phyloP scores from a whole-genome alignment of 2,888 invertebrate species.

The Eristalis pertinax region DNA sequence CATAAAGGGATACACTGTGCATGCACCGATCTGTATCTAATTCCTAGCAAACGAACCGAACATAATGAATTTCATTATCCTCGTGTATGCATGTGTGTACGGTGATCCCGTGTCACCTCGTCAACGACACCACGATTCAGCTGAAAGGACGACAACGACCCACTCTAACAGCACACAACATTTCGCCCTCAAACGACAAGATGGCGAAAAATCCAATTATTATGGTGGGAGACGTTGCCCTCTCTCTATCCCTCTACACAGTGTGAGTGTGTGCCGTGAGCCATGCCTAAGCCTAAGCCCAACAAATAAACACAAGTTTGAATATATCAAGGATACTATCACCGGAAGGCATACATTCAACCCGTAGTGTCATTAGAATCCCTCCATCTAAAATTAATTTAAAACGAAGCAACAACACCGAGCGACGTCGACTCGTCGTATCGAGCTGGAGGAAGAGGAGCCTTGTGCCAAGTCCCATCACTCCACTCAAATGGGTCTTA shows the following conservation, averaged over 20 bases:
- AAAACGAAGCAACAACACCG: slow-evolving; percentile 48
- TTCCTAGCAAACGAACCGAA: slow-evolving; percentile 34
- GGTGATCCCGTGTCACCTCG: slow-evolving; percentile 17
- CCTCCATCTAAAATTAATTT: slow-evolving; percentile 63
- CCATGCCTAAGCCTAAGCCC: slow-evolving; percentile 19
- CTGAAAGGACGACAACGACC: background rate
- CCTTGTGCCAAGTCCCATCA: slow-evolving; percentile 40
- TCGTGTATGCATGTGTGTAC: slow-evolving; percentile 22
- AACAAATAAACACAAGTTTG: slow-evolving; percentile 41
- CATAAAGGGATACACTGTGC: background rate
- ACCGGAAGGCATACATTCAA: slow-evolving; percentile 52
- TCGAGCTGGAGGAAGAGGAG: background rate
- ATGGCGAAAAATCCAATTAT: slow-evolving; percentile 61
- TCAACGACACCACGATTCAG: slow-evolving; percentile 3
- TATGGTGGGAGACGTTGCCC: slow-evolving; percentile 34
- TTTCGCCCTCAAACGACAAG: slow-evolving; percentile 29
- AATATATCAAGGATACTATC: slow-evolving; percentile 50
- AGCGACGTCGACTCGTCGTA: background rate
- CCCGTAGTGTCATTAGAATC: slow-evolving; percentile 61
- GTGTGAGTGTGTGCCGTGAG: background rate
- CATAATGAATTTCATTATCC: slow-evolving; percentile 61
- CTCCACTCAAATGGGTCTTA: slow-evolving; percentile 24
- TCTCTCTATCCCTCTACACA: background rate
- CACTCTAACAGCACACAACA: slow-evolving; percentile 11
- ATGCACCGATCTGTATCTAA: slow-evolving; percentile 11